phyloP scores from a whole-genome alignment of 2,888 invertebrate species.

The Scotopteryx bipunctaria region DNA sequence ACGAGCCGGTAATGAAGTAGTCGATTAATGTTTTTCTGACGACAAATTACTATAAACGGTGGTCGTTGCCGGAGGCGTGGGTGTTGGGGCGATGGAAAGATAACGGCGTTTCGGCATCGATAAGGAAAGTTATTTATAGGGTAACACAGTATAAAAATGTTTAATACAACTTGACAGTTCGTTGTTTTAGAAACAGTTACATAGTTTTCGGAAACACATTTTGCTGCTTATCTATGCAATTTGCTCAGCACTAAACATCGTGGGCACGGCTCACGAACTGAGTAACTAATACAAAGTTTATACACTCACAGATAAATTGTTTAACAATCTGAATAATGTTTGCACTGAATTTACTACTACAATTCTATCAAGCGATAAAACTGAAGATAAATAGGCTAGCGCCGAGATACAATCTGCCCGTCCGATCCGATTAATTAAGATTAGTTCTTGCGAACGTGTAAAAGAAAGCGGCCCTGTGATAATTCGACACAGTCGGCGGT shows the following conservation, averaged over 20 bases:
- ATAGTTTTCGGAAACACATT: slow-evolving; percentile 27
- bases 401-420: slow-evolving; percentile 27
- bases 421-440: slow-evolving; percentile 40
- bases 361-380: slow-evolving; percentile 35
- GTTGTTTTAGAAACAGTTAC: slow-evolving; percentile 27
- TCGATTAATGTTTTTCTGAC: slow-evolving; percentile 52
- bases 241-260: slow-evolving; percentile 31
- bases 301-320: slow-evolving; percentile 32
- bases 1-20: slow-evolving; percentile 47
- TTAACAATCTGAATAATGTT: slow-evolving; percentile 29
- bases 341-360: slow-evolving; percentile 29
- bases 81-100: slow-evolving; percentile 61
- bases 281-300: slow-evolving; percentile 33
- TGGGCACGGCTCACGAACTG: slow-evolving; percentile 34
- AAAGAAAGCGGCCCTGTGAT: slow-evolving; percentile 41
- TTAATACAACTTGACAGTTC: slow-evolving; percentile 35
- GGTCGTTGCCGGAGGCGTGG: slow-evolving; percentile 59
- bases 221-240: slow-evolving; percentile 32
- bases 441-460: slow-evolving; percentile 34
- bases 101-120: slow-evolving; percentile 61
- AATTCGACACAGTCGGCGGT: slow-evolving; percentile 50
- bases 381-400: slow-evolving; percentile 31
- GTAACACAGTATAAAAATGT: slow-evolving; percentile 46
- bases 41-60: slow-evolving; percentile 67
- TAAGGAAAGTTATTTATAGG: slow-evolving; percentile 61